A percentile compares a stretch with the other conserved stretches of the same genome.
Evolutionary conservation across 2,797 vertebrate species (phyloP).

Genomic region (Periparus ater): DNA sequence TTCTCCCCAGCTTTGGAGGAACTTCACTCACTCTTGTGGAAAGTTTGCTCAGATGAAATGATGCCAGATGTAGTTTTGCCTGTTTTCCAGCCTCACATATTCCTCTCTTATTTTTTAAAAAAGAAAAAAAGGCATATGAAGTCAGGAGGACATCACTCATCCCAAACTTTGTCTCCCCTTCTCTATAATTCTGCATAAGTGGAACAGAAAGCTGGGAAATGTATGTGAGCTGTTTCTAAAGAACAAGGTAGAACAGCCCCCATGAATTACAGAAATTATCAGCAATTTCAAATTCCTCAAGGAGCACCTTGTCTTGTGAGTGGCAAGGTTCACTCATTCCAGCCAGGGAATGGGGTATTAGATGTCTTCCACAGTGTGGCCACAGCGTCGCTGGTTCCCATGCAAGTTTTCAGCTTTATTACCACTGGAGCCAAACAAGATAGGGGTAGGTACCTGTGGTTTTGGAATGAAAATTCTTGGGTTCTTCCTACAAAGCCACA

Average conservation of each 20-base stretch:
- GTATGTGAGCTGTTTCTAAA: not conserved
- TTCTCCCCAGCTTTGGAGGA: not conserved
- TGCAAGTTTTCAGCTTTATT: not conserved
- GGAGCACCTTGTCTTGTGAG: not conserved
- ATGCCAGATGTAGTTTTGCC: not conserved
- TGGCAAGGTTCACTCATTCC: not conserved
- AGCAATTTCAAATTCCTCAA: not conserved
- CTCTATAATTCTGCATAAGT: not conserved
- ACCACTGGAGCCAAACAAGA: slow-evolving; percentile 1
- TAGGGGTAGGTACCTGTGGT: slow-evolving; percentile 43
- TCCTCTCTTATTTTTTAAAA: not conserved
- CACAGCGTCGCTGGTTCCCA: not conserved
- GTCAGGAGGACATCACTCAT: not conserved
- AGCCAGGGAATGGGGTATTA: not conserved
- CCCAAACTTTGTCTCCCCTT: not conserved
- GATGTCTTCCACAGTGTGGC: not conserved
- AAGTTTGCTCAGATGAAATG: not conserved
- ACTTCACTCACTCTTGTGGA: not conserved
- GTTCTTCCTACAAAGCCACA: slow-evolving; percentile 56
- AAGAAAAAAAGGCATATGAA: not conserved
- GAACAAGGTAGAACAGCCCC: not conserved
- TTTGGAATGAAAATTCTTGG: slow-evolving; percentile 46
- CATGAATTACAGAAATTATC: not conserved
- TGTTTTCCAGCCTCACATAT: not conserved
- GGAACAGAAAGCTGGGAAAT: not conserved